Base-by-base conservation (phyloP, 2,797 vertebrate species). In the Lepilemur ruficaudatus region DNA sequence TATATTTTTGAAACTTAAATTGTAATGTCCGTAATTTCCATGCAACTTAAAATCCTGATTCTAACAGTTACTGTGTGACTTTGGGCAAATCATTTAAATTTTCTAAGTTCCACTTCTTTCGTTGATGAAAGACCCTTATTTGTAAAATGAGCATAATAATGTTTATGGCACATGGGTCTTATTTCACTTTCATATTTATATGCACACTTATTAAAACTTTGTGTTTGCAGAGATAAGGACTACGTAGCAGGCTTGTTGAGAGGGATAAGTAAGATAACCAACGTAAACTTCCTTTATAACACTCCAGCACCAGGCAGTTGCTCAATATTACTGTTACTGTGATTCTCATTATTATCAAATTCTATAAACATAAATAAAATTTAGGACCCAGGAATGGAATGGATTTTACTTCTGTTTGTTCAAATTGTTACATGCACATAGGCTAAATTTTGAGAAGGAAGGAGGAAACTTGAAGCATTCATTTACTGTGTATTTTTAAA, bases 141-240 rank as follows among this genome's bases (percentile, higher is more conserved):
- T 93, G 3, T 90, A 82, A 97, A 94, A 85, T 78, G 41, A 86
- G 28, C 59, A 48, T 70, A 50, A 69, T 73, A 59, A 89, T 94
- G 73, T 86, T 93, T 76, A 89, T 78, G 41, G 70, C 46, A 89
- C 57, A 89, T 48, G 38, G 52, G 61, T 93, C 88, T 78, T 79
- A 50, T 91, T 83, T 95, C 23, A 93, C 59, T 97, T 96, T 89
- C 76, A 46, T 73, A 48, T 91, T 73, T 79, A 38, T 52, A n/a
- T 94, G 67, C 55, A 84, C 72, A 81, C 38, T 72, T 95, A 50
- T 90, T 93, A 76, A 75, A 90, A 57, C 61, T 79, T 50, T 78
- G 61, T 69, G 22, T 73, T 94, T 92, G 22, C 32, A 35, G 48
- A 89, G 88, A 55, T 55, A 87, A 91, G 38, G 48, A n/a, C 9